A percentile compares a stretch with the other conserved stretches of the same genome.
phyloP scores from a whole-genome alignment of 2,113 vertebrate species.

The Rhynchopsitta pachyrhyncha region DNA sequence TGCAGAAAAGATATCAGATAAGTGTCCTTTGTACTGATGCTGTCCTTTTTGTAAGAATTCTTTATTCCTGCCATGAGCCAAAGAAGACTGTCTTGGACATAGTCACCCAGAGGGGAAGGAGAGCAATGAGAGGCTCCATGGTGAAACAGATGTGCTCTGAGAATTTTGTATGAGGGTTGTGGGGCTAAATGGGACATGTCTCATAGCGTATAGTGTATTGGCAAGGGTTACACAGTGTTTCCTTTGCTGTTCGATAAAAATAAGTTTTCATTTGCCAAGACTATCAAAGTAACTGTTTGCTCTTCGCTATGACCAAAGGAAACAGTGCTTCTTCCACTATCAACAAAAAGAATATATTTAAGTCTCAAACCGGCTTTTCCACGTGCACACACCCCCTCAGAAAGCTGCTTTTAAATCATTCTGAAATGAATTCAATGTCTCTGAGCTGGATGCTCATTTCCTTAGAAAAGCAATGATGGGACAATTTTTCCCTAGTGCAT shows the following conservation, averaged over 20 bases:
- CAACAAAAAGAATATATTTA: constrained; percentile 56
- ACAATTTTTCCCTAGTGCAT: background rate
- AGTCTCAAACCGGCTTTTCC: constrained; percentile 29
- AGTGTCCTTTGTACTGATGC: background rate
- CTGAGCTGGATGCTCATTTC: constrained; percentile 25
- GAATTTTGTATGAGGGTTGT: background rate
- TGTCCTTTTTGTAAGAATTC: background rate
- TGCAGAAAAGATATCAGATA: background rate
- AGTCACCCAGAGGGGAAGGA: background rate
- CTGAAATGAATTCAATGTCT: background rate
- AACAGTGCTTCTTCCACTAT: constrained; percentile 56
- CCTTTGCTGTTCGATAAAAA: constrained; percentile 7
- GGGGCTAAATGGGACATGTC: background rate
- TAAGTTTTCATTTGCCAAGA: constrained; percentile 36
- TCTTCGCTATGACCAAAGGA: constrained; percentile 33
- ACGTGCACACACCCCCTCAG: background rate
- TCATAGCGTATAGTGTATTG: background rate
- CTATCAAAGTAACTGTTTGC: constrained; percentile 25
- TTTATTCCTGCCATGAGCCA: background rate
- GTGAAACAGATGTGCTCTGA: background rate
- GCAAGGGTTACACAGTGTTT: background rate
- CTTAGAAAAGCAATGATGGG: constrained; percentile 29
- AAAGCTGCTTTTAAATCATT: constrained; percentile 1
- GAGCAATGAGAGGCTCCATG: rapidly evolving
- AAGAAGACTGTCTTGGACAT: background rate